These are phyloP conservation scores for Lethrus apterus DNA, from an alignment of 1,140 invertebrate species.

Conservation along the genomic window DNA sequence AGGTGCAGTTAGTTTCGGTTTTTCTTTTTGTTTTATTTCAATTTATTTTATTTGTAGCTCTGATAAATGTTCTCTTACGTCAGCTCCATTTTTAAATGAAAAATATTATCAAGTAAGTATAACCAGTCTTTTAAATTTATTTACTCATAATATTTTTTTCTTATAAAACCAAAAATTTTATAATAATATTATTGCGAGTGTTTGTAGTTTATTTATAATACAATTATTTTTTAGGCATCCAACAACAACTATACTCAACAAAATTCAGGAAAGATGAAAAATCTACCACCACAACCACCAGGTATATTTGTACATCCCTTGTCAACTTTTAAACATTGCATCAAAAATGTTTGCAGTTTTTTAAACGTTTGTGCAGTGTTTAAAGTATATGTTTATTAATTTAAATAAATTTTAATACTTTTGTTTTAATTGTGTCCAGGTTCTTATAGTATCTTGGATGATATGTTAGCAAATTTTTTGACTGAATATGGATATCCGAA, in stretches of 20 bases:
- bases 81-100: constrained; percentile 11
- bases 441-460: constrained; percentile 31
- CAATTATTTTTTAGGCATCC: constrained; percentile 21
- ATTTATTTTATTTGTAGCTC: constrained; percentile 20
- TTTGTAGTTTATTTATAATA: no score
- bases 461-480: constrained; percentile 32
- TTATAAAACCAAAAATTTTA: no score
- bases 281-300: constrained; percentile 18
- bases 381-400: constrained; percentile 8
- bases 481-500: constrained; percentile 29
- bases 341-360: no score
- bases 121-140: background rate
- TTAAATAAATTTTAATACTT: background rate
- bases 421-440: constrained; percentile 20
- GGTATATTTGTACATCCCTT: constrained; percentile 9
- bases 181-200: no score
- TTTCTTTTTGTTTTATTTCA: constrained; percentile 17
- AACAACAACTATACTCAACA: constrained; percentile 26
- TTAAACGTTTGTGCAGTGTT: background rate
- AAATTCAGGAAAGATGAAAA: constrained; percentile 19
- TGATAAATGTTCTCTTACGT: constrained; percentile 17
- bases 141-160: no score
- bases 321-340: background rate
- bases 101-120: constrained; percentile 18
- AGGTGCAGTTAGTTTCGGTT: constrained; percentile 29